Base-by-base conservation (phyloP, 1,140 invertebrate species). In the Drosophila baimaii region DNA sequence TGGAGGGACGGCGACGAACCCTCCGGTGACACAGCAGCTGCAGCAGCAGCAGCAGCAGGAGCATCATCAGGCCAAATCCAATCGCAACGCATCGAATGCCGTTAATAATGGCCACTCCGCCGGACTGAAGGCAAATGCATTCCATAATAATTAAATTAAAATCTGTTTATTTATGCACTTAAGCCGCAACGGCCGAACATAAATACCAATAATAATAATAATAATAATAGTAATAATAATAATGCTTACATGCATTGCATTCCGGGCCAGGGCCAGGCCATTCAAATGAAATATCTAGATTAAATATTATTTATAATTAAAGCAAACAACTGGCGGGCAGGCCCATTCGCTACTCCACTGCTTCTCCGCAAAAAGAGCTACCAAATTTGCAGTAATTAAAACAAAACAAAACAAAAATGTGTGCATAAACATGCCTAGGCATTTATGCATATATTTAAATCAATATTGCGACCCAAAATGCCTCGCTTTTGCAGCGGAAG, bases 271-370 rank as follows among this genome's bases (percentile, higher is more conserved):
- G 23, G 23, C n/a, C 47, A 17, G 52, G 37, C 23, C 62, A 86
- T 77, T 77, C 44, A 51, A 66, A 81, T 81, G 69, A 81, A 86
- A 75, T 86, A 79, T 82, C 73, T 85, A 77, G 59, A 64, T 76
- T 43, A 79, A 86, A 69, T 81, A 86, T 78, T 85, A 85, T 85
- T 85, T 70, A 83, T 66, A 78, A 81, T 77, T 77, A 74, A 75
- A 74, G 43, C 39, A 75, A 75, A 75, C 57, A 75, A 75, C 25
- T 56, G 31, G 5, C 25, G 21, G 39, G 13, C n/a, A 2, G 12
- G 5, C n/a, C 10, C 4, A 8, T 10, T 12, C 5, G 5, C 12
- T 17, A 1, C 5, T 15, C 5, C 19, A 2, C 7, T 0, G 3
- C 10, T 15, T 31, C 12, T 19, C 6, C 9, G 27, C 19, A 41